Evolutionary conservation across 2,113 vertebrate species (phyloP), one percentile per base, ranked within the genome.

Genomic region (Catharus minimus): DNA sequence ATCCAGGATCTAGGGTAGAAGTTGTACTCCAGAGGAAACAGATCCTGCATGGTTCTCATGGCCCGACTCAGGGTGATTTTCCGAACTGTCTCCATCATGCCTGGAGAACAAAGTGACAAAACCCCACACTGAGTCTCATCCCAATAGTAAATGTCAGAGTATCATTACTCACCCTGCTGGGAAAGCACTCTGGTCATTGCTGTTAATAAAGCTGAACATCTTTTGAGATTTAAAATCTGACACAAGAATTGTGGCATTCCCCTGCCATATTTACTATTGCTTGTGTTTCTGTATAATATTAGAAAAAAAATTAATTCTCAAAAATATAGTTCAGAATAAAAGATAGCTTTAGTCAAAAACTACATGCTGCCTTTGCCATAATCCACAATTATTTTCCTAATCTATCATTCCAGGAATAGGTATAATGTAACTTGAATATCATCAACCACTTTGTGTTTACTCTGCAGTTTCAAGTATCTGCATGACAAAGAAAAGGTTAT

Each of bases 1-100:
- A 99, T 99, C 99, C 99, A 99, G 3, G 99, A 99, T 3, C 98
- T 98, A 32, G 99, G 99, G 84, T 99, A 99, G 97, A 99, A 99
- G 97, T 99, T 98, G 61, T 99, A 99, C 36, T 99, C 99, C 5
- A 98, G 98, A 2, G 99, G 99, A 90, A 99, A 99, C 5, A 99
- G 97, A 89, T 98, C 98, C 79, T 99, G 98, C 98, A 99, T 98
- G 15, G 98, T 99, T 58, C 99, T 95, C 92, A 99, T 97, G 0
- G 99, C 99, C 46, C 99, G 98, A 58, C 99, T 99, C 96, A 99
- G 96, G 43, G 99, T 99, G 15, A 99, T 98, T 95, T 99, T 99
- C 39, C 98, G 97, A 61, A 99, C 98, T 95, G 99, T 99, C 97
- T 99, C 99, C 1, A 98, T 97, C 99, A 99, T 99, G 75, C 99